Conservation (phyloP, 2,797 vertebrate genomes). For the Trachurus trachurus region DNA sequence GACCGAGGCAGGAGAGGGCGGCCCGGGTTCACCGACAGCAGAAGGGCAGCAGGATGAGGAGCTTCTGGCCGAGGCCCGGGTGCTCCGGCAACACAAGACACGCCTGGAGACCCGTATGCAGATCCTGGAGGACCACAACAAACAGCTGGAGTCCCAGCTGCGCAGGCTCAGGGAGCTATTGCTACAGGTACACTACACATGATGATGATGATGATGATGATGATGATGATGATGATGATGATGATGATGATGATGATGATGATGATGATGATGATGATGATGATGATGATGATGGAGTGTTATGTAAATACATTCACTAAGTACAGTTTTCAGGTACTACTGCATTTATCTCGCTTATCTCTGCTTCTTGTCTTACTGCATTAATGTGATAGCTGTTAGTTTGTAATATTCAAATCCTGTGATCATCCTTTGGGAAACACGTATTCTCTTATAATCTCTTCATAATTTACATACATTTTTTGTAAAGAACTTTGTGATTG, state of each 20-base stretch:
- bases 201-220: background rate
- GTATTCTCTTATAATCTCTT: too few species aligned
- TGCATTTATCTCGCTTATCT: too few species aligned
- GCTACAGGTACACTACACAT: slow-evolving; percentile 88
- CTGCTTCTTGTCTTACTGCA: too few species aligned
- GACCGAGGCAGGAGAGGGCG: slow-evolving; percentile 85
- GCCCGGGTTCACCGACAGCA: slow-evolving; percentile 71
- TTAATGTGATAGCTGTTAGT: background rate
- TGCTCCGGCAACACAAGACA: slow-evolving; percentile 97
- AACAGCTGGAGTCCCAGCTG: slow-evolving; percentile 97
- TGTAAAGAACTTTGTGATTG: background rate
- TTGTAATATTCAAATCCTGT: background rate
- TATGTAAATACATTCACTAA: background rate
- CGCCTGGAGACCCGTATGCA: slow-evolving; percentile 98
- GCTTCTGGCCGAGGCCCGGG: slow-evolving; percentile 94
- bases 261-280: background rate
- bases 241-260: background rate
- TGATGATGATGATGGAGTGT: background rate
- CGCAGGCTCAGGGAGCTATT: slow-evolving; percentile 94
- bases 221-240: background rate
- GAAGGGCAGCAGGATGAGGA: slow-evolving; percentile 89
- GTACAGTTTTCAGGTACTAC: background rate
- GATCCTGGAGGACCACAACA: slow-evolving; percentile 99
- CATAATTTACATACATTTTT: background rate
- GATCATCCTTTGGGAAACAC: too few species aligned